Conservation (phyloP, 2,113 vertebrate genomes). For the Rhinichthys klamathensis region DNA sequence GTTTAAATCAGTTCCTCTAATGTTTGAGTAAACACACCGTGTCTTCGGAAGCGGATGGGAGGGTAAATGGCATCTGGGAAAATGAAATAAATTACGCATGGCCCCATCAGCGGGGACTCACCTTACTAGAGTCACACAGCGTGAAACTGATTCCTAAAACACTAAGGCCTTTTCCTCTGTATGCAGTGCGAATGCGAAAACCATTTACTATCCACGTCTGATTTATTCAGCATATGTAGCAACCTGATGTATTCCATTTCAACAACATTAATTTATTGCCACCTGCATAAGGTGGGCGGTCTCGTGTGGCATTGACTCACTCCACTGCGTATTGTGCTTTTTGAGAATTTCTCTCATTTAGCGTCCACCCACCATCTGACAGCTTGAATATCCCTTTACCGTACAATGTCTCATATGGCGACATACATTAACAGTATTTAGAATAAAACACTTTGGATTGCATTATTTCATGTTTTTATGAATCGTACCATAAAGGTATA, state of each 20-base stretch:
- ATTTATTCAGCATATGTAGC: conserved; percentile 63
- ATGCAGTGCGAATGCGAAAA: conserved; percentile 57
- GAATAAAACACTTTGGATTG: not conserved
- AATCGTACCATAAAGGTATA: not conserved
- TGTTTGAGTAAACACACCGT: conserved; percentile 63
- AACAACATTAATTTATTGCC: conserved; percentile 62
- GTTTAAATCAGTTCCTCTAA: conserved; percentile 40
- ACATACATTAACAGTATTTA: not conserved
- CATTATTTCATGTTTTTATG: not conserved
- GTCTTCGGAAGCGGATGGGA: conserved; percentile 57
- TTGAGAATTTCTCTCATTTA: conserved; percentile 51
- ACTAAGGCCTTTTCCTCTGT: conserved; percentile 52
- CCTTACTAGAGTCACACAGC: conserved; percentile 65
- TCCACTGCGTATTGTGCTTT: conserved; percentile 55
- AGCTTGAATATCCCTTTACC: not conserved
- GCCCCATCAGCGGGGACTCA: conserved; percentile 59
- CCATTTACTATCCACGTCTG: conserved; percentile 52
- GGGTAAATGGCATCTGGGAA: conserved; percentile 64
- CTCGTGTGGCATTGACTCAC: conserved; percentile 52
- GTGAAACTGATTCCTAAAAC: conserved; percentile 69
- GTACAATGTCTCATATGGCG: not conserved
- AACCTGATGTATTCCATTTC: conserved; percentile 62
- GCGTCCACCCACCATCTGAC: conserved; percentile 34
- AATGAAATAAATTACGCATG: conserved; percentile 71
- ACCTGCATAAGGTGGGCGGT: conserved; percentile 40